Evolutionary conservation across 2,797 vertebrate species (phyloP).

Genomic region (Myoxocephalus aenaeus): DNA sequence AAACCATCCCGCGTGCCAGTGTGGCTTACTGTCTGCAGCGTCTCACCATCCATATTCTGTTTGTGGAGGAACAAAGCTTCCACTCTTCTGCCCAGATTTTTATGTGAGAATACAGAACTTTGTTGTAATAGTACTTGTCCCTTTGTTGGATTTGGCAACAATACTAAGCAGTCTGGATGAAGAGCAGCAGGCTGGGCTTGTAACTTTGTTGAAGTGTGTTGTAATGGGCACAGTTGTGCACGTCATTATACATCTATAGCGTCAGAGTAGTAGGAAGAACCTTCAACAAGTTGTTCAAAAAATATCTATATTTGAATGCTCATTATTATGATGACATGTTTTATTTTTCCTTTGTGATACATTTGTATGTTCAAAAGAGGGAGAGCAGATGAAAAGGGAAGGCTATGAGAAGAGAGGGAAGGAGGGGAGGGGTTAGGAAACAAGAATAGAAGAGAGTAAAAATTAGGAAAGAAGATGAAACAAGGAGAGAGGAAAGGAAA

Average conservation of each 20-base stretch:
- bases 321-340: neutral
- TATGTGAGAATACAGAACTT: constrained; percentile 34
- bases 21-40: constrained; percentile 51
- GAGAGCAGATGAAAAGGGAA: neutral
- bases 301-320: neutral
- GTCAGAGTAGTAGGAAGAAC: neutral
- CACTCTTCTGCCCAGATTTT: constrained; percentile 22
- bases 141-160: constrained; percentile 37
- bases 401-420: neutral
- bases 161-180: constrained; percentile 3
- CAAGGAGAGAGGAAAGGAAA: neutral
- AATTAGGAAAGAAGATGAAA: neutral
- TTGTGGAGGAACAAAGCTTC: constrained; percentile 47
- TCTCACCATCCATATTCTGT: constrained; percentile 49
- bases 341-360: neutral
- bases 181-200: constrained; percentile 3
- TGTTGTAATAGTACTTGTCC: constrained; percentile 31
- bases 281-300: neutral
- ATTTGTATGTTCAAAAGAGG: neutral
- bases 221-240: neutral
- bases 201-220: neutral
- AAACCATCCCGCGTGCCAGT: constrained; percentile 40
- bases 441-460: neutral
- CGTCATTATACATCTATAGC: neutral
- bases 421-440: neutral